phyloP scores from a whole-genome alignment of 2,113 vertebrate species.

The Oryzias woworae region DNA sequence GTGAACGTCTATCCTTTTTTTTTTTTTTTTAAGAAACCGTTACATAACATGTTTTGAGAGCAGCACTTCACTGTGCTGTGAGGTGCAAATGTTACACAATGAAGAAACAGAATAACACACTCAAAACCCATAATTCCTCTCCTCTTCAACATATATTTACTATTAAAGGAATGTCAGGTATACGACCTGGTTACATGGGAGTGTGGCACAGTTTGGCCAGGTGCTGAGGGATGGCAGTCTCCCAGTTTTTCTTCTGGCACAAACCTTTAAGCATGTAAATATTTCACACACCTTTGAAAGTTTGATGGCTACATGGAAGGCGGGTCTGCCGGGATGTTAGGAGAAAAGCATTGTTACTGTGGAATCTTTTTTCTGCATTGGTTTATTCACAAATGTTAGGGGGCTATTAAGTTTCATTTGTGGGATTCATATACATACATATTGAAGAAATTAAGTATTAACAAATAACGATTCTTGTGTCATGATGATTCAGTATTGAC shows the following conservation, averaged over 20 bases:
- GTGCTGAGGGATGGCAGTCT: slow-evolving; percentile 45
- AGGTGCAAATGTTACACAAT: slow-evolving; percentile 12
- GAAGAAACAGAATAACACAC: slow-evolving; percentile 8
- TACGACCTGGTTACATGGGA: slow-evolving; percentile 43
- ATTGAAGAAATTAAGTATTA: no score
- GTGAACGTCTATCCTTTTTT: slow-evolving; percentile 31
- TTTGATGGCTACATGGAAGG: slow-evolving; percentile 59
- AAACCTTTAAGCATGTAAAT: slow-evolving; percentile 67
- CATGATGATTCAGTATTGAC: no score
- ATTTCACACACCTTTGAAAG: slow-evolving; percentile 72
- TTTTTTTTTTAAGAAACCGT: slow-evolving; percentile 33
- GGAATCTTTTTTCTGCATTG: slow-evolving; percentile 4
- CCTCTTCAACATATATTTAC: slow-evolving; percentile 48
- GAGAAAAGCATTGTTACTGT: slow-evolving; percentile 32
- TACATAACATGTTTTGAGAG: slow-evolving; percentile 25
- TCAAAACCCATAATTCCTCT: slow-evolving; percentile 28
- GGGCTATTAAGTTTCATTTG: no score
- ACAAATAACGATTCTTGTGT: no score
- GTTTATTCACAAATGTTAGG: no score
- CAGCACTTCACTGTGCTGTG: slow-evolving; percentile 13
- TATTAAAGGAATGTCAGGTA: slow-evolving; percentile 27
- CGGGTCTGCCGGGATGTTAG: slow-evolving; percentile 26
- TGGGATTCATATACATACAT: no score
- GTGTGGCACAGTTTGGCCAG: slow-evolving; percentile 61
- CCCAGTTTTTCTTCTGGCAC: slow-evolving; percentile 54